A percentile compares a stretch with the other conserved stretches of the same genome.
Evolutionary conservation across 2,888 invertebrate species (phyloP).

Genomic region (Pammene fasciana): DNA sequence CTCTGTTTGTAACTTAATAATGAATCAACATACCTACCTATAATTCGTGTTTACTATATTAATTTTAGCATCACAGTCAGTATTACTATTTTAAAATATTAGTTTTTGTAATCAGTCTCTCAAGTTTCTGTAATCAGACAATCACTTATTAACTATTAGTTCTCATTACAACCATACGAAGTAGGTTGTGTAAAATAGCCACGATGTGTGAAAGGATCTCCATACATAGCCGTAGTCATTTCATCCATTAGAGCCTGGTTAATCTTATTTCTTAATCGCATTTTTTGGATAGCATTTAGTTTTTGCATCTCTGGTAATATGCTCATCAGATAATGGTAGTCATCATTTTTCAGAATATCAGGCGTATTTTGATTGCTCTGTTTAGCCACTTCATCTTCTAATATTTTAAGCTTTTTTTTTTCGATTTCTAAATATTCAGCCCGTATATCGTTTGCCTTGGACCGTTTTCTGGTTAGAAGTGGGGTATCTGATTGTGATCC

Average conservation of each 20-base stretch:
- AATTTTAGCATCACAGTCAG: too few relatives aligned
- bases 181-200: too few relatives aligned
- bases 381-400: neutral
- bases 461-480: neutral
- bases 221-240: neutral
- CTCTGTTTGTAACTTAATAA: too few relatives aligned
- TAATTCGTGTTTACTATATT: too few relatives aligned
- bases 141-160: too few relatives aligned
- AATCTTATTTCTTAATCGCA: neutral
- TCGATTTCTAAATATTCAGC: neutral
- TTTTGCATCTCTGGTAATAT: neutral
- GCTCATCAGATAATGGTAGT: neutral
- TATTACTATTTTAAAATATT: too few relatives aligned
- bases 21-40: too few relatives aligned
- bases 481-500: neutral
- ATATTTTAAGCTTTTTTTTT: slow-evolving; percentile 1
- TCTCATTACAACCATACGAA: too few relatives aligned
- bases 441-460: neutral
- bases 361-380: neutral
- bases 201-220: neutral
- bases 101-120: too few relatives aligned
- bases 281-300: neutral
- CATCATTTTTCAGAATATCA: neutral
- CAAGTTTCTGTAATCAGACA: too few relatives aligned
- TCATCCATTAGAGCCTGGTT: neutral